These are phyloP conservation scores for Altica lythri DNA, from an alignment of 2,888 invertebrate species.

Conservation along the genomic window DNA sequence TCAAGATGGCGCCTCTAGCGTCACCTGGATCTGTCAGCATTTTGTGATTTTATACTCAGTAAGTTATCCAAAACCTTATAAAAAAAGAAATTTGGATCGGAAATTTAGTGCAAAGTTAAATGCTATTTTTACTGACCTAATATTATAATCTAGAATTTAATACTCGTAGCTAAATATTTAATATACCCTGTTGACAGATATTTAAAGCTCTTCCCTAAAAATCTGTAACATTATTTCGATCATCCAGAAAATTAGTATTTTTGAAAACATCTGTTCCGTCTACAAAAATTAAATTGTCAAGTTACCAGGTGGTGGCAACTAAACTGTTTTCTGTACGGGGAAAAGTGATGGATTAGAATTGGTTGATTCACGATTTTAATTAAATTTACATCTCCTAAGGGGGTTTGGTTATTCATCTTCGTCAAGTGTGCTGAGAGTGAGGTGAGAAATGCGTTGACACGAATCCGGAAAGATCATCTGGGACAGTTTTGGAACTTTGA, in stretches of 20 bases:
- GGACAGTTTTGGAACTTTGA: neutral
- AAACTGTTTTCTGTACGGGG: conserved; percentile 5
- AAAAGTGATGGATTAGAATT: conserved; percentile 22
- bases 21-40: no score
- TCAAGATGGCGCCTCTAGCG: no score
- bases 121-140: no score
- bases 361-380: conserved; percentile 18
- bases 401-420: conserved; percentile 2
- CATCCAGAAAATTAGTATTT: conserved; percentile 21
- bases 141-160: no score
- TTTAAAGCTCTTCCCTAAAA: no score
- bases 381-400: conserved; percentile 12
- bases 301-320: conserved; percentile 5
- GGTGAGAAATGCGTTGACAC: neutral
- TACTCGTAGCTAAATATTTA: no score
- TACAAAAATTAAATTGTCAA: conserved; percentile 25
- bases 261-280: conserved; percentile 17
- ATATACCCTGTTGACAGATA: no score
- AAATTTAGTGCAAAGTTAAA: no score
- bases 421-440: neutral
- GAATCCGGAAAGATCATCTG: neutral
- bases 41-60: no score
- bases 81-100: no score
- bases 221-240: no score
- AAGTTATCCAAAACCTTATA: no score